Conservation (phyloP, 30 jellyfish, hydroid and myxozoan species). For the Pseudorhiza aurosa region DNA sequence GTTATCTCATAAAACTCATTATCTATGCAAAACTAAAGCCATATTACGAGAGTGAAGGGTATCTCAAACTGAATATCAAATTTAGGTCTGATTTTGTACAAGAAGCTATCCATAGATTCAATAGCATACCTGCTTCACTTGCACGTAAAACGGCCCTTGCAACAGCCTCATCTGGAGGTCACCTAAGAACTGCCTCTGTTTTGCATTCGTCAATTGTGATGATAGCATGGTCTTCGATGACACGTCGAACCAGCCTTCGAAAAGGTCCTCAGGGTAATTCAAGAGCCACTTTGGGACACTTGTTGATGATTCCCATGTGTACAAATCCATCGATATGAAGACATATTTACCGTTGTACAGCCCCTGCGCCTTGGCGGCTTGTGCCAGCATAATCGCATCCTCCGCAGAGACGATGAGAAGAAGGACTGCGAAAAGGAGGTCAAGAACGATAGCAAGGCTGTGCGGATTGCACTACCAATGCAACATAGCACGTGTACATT, state of each 20-base stretch:
- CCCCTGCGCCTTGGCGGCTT: slow-evolving; percentile 29
- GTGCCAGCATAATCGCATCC: slow-evolving; percentile 34
- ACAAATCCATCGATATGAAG: slow-evolving; percentile 71
- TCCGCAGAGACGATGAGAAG: slow-evolving; percentile 58
- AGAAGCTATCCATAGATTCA: too few species aligned
- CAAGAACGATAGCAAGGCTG: too few species aligned
- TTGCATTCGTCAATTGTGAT: neutral
- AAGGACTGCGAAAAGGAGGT: too few species aligned
- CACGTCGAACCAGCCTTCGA: slow-evolving; percentile 61
- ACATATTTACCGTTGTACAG: slow-evolving; percentile 69
- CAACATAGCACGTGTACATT: too few species aligned
- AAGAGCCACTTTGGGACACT: slow-evolving; percentile 18
- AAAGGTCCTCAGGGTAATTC: neutral
- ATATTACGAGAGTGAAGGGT: too few species aligned
- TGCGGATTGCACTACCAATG: too few species aligned
- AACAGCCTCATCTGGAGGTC: slow-evolving; percentile 24
- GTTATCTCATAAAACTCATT: too few species aligned
- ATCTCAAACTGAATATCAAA: too few species aligned
- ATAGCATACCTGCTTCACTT: neutral
- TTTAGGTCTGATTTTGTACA: too few species aligned
- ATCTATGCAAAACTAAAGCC: too few species aligned
- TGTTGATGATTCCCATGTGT: slow-evolving; percentile 55
- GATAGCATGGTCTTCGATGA: slow-evolving; percentile 43
- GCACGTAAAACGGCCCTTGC: slow-evolving; percentile 46
- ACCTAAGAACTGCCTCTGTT: neutral